Base-by-base conservation (phyloP, 92 coral and sea anemone genomes). In the Heteractis magnifica region DNA sequence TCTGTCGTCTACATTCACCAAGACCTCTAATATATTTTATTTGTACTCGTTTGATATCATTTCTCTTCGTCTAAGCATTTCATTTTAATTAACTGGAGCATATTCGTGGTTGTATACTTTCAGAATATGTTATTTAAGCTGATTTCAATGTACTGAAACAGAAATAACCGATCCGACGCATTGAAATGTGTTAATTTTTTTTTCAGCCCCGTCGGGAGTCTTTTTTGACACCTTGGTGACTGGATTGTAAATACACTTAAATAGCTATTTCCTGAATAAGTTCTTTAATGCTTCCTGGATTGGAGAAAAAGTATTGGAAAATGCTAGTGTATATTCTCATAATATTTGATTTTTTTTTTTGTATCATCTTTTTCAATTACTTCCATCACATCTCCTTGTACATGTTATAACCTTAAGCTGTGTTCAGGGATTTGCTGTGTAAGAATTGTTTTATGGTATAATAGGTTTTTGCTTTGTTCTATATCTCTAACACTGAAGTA, bases 201-300 rank as follows among this genome's bases (percentile, higher is more conserved):
- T 14, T 20, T 3, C 49, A 5, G 23, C 81, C 82, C 83, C 19
- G 65, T 74, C 77, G 74, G 86, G 77, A 79, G 80, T 65, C 87
- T 64, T 73, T 26, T 82, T 88, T 93, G 89, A 87, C 97, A 93
- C 90, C 88, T 79, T 53, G 65, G 62, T 87, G 90, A 91, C 68
- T 85, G 82, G 89, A 80, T 79, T 76, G 94, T 91, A 91, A 93
- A 91, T 89, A 89, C 81, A 94, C 88, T 85, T 83, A 88, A 86
- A 90, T 82, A 78, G 81, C 86, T 81, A 87, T 85, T 94, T 94
- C 95, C 95, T 94, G 97, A 76, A 77, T 86, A 59, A 76, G 77
- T 86, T 81, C 77, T 72, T 83, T 51, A 84, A 87, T 85, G 88
- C 97, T 87, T 85, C 90, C 90, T 82, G 90, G 19, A 52, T 72